Evolutionary conservation across 2,888 invertebrate genomes (phyloP), one percentile per base, ranked within the genome.

Genomic region (Tanytarsus gracilentus): DNA sequence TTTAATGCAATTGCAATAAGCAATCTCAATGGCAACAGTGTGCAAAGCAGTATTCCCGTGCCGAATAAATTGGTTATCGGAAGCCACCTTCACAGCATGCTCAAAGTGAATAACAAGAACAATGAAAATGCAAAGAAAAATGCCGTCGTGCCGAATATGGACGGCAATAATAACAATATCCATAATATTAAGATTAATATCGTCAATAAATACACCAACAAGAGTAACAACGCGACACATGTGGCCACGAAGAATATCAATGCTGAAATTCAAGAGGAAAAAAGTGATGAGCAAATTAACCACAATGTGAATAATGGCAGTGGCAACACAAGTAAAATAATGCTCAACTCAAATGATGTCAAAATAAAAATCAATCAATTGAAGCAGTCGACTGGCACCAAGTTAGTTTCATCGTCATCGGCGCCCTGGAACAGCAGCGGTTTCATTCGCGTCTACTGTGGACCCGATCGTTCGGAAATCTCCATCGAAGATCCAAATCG

Each of bases 401-500:
- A n/a, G 18, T 55, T 40, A 55, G 55, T 55, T 14, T 26, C 26
- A 16, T 40, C 55, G 27, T 52, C 40, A 39, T 44, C 58, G 8
- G n/a, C 55, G 14, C n/a, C 48, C 9, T 61, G 61, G 49, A 63
- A 61, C 51, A 26, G 61, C 8, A 64, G 60, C 56, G 66, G 66
- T 21, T 66, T 65, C 65, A 62, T 66, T 21, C 59, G 66, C 5
- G 56, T 65, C 33, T 65, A 64, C 61, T 65, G 65, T 60, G 66
- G 66, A 21, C 64, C 65, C 18, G 64, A 65, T 63, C 61, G 65
- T 0, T 64, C 63, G 52, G 65, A 65, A 23, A 26, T 64, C 1
- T 62, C 60, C 5, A 62, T 62, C n/a, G 64, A 64, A 16, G 66
- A 66, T 50, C 64, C 65, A 4, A 65, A 64, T 49, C 64, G 66